Conservation (phyloP, 2,797 vertebrate species). For the Rallus crepitans region DNA sequence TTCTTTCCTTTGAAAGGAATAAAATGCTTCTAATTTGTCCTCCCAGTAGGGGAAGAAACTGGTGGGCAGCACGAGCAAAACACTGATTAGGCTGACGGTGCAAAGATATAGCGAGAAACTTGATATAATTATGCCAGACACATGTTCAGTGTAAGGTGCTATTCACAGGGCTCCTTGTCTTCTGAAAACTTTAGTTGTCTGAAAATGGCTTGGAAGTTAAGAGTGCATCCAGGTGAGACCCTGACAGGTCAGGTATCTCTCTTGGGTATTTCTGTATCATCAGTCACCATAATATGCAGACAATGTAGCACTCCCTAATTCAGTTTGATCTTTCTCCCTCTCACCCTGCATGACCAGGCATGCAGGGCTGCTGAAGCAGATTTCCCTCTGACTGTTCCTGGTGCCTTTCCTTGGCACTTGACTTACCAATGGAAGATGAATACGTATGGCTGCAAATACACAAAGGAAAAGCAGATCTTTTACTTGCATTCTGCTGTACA, state of each 20-base stretch:
- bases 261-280: background rate
- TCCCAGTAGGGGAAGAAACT: background rate
- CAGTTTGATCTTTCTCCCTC: background rate
- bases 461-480: background rate
- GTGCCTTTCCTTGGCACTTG: background rate
- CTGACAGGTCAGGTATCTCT: background rate
- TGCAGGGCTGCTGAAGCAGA: background rate
- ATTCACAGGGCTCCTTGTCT: background rate
- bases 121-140: background rate
- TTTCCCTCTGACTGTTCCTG: background rate
- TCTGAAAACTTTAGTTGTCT: conserved; percentile 14
- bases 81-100: background rate
- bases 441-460: background rate
- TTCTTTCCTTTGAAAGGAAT: conserved; percentile 5
- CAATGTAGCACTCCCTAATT: background rate
- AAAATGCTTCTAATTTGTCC: background rate
- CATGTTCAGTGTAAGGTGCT: background rate
- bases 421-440: background rate
- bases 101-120: background rate
- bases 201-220: background rate
- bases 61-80: background rate
- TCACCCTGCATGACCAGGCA: background rate
- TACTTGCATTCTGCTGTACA: background rate
- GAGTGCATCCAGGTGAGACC: background rate
- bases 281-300: background rate